Evolutionary conservation across 2,797 vertebrate species (phyloP).

Genomic region (Sciurus carolinensis): DNA sequence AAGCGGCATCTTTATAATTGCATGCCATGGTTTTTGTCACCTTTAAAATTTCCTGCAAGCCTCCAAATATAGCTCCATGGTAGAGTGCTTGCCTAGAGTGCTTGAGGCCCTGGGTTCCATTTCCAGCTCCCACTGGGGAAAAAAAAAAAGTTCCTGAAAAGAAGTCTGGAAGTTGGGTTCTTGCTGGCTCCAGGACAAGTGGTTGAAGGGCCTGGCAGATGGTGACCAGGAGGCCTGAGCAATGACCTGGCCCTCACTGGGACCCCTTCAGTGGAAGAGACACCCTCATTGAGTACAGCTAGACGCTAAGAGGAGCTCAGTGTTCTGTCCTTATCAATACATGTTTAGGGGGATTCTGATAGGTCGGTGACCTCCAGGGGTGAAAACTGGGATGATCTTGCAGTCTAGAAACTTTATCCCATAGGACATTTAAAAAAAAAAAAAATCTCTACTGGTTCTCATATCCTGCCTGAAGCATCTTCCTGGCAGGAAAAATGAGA

Average conservation of each 20-base stretch:
- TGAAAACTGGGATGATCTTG: not conserved
- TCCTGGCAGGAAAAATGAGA: not conserved
- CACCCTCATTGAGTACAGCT: not conserved
- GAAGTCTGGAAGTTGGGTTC: not conserved
- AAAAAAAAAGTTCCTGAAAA: not conserved
- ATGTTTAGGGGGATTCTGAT: not conserved
- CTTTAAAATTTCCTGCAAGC: not conserved
- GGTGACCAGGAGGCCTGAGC: not conserved
- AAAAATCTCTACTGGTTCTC: not conserved
- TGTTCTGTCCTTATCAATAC: not conserved
- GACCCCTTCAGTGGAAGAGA: not conserved
- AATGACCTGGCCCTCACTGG: not conserved
- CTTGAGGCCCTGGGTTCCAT: too few relatives aligned
- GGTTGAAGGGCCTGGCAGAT: not conserved
- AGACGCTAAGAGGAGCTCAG: rapidly evolving
- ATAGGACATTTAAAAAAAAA: not conserved
- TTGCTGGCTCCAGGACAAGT: not conserved
- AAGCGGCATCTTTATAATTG: not conserved
- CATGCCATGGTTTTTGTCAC: not conserved
- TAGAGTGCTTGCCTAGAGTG: too few relatives aligned
- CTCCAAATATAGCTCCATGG: too few relatives aligned
- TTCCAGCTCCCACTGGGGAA: too few relatives aligned
- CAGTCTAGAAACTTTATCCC: not conserved
- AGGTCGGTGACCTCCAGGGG: not conserved
- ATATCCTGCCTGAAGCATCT: not conserved